Base-by-base conservation (phyloP, 2,888 invertebrate species). In the Hofmannophila pseudospretella region DNA sequence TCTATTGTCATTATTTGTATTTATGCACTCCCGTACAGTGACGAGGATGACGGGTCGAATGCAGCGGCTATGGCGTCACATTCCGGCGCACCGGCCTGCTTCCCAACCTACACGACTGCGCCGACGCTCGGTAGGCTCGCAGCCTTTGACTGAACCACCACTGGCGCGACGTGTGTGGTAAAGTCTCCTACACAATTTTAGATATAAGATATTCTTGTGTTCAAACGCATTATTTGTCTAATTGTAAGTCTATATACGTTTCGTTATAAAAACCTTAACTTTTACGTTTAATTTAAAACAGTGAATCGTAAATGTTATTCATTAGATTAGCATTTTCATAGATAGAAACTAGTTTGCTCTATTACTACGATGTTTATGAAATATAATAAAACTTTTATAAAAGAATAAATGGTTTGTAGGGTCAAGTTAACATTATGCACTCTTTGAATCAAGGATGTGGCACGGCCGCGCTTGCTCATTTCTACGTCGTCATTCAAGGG, bases 1-100 rank as follows among this genome's bases (percentile, higher is more conserved):
- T 85, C 85, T 82, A 85, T 84, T 84, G 84, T 84, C 77, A 69
- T 68, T 80, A 70, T 82, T 78, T 79, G 76, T 81, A 72, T 82
- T 68, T 67, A 76, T 81, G 74, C 72, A 77, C 76, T 80, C 76
- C 74, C 73, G 79, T 77, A 69, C 70, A 59, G 65, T 70, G 73
- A 67, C 71, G 62, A 67, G 55, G 66, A 77, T 77, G 77, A 80
- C 76, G 51, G 47, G 65, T 57, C 47, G 47, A 64, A 68, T 55
- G 38, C 39, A 42, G 32, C 31, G 31, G 41, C 43, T 36, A 41
- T 45, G 42, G 38, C 47, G 39, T 39, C 47, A 44, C 56, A 58
- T 56, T 57, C 61, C 56, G 44, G 48, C 45, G 41, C 46, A 45
- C 44, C 42, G 36, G 23, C n/a, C 43, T 30, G 34, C 34, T 4